Conservation (phyloP, 35 echinoderm and acorn worm species). For the Anneissia japonica region DNA sequence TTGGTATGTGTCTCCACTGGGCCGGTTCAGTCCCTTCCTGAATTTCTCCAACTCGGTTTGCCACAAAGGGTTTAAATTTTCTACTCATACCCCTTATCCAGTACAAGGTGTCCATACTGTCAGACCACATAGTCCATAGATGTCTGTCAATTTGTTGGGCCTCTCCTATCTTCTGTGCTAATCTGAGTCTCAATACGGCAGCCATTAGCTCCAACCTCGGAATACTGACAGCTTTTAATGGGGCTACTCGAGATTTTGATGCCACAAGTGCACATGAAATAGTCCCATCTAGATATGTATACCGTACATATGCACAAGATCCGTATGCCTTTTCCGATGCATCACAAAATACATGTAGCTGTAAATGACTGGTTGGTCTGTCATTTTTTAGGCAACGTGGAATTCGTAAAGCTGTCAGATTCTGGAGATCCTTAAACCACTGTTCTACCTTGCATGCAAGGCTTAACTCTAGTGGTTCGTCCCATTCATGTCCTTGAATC, state of each 20-base stretch:
- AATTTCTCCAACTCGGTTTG: conserved; percentile 12
- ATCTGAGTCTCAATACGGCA: conserved; percentile 10
- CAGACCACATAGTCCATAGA: conserved; percentile 5
- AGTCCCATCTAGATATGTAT: background rate
- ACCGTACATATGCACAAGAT: conserved; percentile 5
- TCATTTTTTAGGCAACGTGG: background rate
- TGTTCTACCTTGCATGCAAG: background rate
- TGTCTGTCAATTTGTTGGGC: background rate
- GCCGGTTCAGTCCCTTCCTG: conserved; percentile 2
- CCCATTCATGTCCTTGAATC: background rate
- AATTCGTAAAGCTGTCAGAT: background rate
- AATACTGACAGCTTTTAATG: conserved; percentile 22
- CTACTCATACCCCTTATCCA: conserved; percentile 19
- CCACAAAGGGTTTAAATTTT: conserved; percentile 29
- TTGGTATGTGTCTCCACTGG: conserved; percentile 22
- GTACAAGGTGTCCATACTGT: conserved; percentile 1
- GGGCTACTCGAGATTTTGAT: conserved; percentile 24
- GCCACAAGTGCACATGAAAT: background rate
- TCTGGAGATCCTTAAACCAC: conserved; percentile 8
- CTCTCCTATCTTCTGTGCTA: background rate
- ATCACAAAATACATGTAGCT: conserved; percentile 18
- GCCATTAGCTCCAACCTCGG: conserved; percentile 34
- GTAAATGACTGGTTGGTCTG: background rate
- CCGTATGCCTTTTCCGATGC: conserved; percentile 13
- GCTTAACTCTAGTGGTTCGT: background rate